Evolutionary conservation across 1,140 invertebrate genomes (phyloP).

Genomic region (Drosophila tsacasi): DNA sequence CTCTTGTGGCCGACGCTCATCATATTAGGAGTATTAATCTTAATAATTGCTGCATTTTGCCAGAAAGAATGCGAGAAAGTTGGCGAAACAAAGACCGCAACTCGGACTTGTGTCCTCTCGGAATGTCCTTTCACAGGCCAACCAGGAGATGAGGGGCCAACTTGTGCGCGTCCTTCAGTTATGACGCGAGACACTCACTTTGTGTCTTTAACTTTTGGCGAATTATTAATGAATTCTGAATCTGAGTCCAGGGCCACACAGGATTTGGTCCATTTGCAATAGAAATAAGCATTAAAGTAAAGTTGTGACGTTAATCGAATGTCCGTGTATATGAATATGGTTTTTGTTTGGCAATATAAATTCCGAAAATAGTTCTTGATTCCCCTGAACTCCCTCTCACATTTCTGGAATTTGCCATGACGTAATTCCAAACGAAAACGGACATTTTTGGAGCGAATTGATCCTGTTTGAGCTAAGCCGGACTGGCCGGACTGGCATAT

Average conservation of each 20-base stretch:
- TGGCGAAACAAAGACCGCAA: slow-evolving; percentile 54
- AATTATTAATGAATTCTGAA: slow-evolving; percentile 41
- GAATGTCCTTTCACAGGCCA: slow-evolving; percentile 36
- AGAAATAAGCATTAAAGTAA: slow-evolving; percentile 37
- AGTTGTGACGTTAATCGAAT: slow-evolving; percentile 33
- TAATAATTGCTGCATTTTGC: slow-evolving; percentile 73
- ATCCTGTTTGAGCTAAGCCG: neutral
- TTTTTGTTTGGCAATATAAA: slow-evolving; percentile 8
- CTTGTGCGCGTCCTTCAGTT: slow-evolving; percentile 35
- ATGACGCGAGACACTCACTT: slow-evolving; percentile 21
- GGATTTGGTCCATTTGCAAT: slow-evolving; percentile 15
- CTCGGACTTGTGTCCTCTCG: slow-evolving; percentile 10
- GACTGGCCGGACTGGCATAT: neutral
- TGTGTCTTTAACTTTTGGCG: slow-evolving; percentile 30
- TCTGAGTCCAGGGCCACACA: neutral
- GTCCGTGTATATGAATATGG: neutral
- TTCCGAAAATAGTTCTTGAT: slow-evolving; percentile 9
- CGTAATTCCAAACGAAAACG: slow-evolving; percentile 42
- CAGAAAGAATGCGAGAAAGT: slow-evolving; percentile 62
- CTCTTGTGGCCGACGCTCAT: slow-evolving; percentile 21
- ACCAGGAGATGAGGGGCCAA: slow-evolving; percentile 5
- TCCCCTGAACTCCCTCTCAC: neutral
- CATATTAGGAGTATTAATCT: slow-evolving; percentile 76
- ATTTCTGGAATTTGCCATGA: slow-evolving; percentile 30
- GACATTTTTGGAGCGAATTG: slow-evolving; percentile 22